phyloP scores from a whole-genome alignment of 2,888 invertebrate species.

The Siphlonurus alternatus region DNA sequence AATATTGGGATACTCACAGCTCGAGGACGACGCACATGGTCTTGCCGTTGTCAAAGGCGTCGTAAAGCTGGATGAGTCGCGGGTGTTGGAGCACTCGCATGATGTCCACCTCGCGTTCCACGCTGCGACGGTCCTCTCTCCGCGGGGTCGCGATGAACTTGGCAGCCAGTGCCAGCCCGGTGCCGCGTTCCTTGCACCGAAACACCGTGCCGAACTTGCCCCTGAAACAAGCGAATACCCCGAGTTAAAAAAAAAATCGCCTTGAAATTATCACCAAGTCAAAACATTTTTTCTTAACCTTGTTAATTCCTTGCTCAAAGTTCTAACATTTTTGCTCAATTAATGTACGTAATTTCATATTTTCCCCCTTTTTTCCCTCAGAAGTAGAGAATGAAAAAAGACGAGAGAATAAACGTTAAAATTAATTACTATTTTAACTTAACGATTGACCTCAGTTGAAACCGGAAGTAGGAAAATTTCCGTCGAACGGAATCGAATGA shows the following conservation, averaged over 20 bases:
- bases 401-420: no score
- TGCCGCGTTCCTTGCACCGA: conserved; percentile 69
- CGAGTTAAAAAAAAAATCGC: conserved; percentile 9
- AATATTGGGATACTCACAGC: conserved; percentile 83
- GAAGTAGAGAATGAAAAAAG: no score
- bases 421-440: no score
- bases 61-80: conserved; percentile 89
- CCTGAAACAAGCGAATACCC: conserved; percentile 36
- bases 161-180: conserved; percentile 70
- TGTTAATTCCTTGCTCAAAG: not conserved
- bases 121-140: conserved; percentile 76
- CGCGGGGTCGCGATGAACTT: conserved; percentile 79
- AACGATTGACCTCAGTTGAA: no score
- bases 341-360: not conserved
- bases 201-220: conserved; percentile 97
- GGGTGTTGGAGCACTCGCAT: conserved; percentile 92
- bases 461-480: no score
- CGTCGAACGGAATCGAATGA: no score
- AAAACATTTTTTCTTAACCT: not conserved
- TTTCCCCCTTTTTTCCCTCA: not conserved
- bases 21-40: conserved; percentile 95
- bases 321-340: not conserved
- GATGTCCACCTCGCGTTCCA: conserved; percentile 90
- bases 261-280: not conserved
- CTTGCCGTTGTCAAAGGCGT: conserved; percentile 86